These are phyloP conservation scores for Acronicta psi DNA, from an alignment of 2,888 invertebrate species.

Conservation along the genomic window DNA sequence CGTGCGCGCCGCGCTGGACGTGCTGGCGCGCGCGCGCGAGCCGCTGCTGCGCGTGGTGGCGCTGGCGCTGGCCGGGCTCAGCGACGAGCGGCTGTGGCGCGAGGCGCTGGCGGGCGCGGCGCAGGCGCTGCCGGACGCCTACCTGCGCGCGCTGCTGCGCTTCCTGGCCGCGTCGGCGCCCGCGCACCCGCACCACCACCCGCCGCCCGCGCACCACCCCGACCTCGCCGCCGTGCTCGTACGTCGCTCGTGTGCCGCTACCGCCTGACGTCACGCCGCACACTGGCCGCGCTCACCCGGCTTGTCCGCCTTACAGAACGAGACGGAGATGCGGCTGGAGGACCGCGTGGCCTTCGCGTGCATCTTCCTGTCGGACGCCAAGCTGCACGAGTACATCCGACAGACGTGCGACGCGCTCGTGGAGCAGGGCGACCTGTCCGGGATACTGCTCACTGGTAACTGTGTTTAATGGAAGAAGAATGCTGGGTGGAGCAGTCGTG, in stretches of 20 bases:
- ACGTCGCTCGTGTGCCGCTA: conserved; percentile 61
- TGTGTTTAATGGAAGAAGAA: too few species aligned
- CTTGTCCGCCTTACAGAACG: conserved; percentile 90
- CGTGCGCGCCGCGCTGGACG: conserved; percentile 94
- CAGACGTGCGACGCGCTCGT: conserved; percentile 91
- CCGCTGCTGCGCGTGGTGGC: conserved; percentile 78
- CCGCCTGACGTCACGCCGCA: conserved; percentile 65
- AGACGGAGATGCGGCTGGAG: conserved; percentile 94
- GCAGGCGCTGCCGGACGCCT: conserved; percentile 95
- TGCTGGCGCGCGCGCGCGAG: conserved; percentile 92
- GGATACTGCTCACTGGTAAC: conserved; percentile 94
- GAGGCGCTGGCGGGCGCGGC: conserved; percentile 94
- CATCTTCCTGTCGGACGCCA: conserved; percentile 94
- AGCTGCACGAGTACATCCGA: conserved; percentile 94
- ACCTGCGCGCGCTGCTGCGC: conserved; percentile 96
- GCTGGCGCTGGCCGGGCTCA: conserved; percentile 92
- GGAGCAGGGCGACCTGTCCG: conserved; percentile 94
- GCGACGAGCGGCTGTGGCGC: conserved; percentile 95
- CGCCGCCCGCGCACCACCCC: conserved; percentile 60
- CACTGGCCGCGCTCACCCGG: conserved; percentile 74
- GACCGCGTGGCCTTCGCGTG: conserved; percentile 98
- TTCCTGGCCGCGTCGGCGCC: conserved; percentile 94
- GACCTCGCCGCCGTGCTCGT: conserved; percentile 69
- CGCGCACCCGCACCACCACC: conserved; percentile 88
- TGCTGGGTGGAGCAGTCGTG: too few species aligned